Conservation (phyloP, 2,888 invertebrate species). For the Malthinus flaveolus region DNA sequence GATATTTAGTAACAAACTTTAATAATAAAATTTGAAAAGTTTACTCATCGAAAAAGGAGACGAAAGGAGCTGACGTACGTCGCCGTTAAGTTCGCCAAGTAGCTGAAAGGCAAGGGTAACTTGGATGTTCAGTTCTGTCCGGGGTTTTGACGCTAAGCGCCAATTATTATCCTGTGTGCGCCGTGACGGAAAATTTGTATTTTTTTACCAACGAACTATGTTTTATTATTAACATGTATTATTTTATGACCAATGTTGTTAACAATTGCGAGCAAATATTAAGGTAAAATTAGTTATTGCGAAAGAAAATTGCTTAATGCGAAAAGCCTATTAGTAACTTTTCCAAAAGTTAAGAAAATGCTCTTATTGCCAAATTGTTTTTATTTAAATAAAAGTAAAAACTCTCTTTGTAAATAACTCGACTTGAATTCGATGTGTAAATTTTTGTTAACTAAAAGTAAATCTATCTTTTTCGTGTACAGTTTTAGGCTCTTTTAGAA, state of each 20-base stretch:
- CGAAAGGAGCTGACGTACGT: slow-evolving; percentile 12
- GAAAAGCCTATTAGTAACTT: not conserved
- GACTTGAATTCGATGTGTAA: too few species aligned
- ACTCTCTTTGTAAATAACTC: too few species aligned
- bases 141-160: slow-evolving; percentile 28
- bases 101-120: slow-evolving; percentile 25
- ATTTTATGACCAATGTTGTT: slow-evolving; percentile 41
- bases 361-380: too few species aligned
- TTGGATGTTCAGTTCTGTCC: slow-evolving; percentile 29
- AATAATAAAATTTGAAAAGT: not conserved
- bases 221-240: slow-evolving; percentile 35
- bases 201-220: slow-evolving; percentile 12
- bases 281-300: slow-evolving; percentile 34
- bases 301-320: slow-evolving; percentile 1
- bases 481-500: too few species aligned
- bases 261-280: slow-evolving; percentile 42
- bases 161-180: slow-evolving; percentile 15
- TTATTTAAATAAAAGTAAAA: too few species aligned
- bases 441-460: too few species aligned
- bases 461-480: too few species aligned
- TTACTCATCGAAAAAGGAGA: not conserved
- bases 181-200: slow-evolving; percentile 14
- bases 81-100: slow-evolving; percentile 9
- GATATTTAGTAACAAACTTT: not conserved
- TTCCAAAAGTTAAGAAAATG: not conserved